Evolutionary conservation across 2,888 invertebrate genomes (phyloP).

Genomic region (Leucoma salicis): DNA sequence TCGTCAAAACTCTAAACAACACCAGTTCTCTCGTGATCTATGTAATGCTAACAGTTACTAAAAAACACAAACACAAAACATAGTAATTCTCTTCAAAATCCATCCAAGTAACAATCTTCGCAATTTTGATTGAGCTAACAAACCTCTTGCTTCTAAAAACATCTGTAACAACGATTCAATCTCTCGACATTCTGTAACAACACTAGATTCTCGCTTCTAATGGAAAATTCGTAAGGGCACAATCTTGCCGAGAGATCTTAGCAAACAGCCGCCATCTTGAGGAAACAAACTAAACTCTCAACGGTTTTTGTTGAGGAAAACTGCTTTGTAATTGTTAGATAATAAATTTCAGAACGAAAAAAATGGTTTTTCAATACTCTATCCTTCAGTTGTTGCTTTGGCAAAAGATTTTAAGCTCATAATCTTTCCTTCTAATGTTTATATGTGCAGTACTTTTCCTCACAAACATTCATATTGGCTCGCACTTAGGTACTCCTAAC

Average conservation of each 20-base stretch:
- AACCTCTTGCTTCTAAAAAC: conserved; percentile 51
- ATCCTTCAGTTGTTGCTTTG: too few species aligned
- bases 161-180: conserved; percentile 56
- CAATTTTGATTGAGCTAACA: conserved; percentile 59
- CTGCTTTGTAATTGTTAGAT: conserved; percentile 47
- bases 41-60: too few species aligned
- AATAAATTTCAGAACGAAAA: conserved; percentile 36
- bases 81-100: conserved; percentile 21
- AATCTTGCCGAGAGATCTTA: conserved; percentile 61
- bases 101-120: conserved; percentile 36
- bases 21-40: too few species aligned
- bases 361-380: conserved; percentile 25
- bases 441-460: too few species aligned
- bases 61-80: too few species aligned
- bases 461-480: too few species aligned
- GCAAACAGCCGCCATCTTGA: conserved; percentile 58
- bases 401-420: too few species aligned
- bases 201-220: conserved; percentile 49
- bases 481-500: too few species aligned
- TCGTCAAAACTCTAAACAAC: too few species aligned
- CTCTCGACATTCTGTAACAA: conserved; percentile 54
- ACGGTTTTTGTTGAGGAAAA: conserved; percentile 44
- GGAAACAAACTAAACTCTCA: conserved; percentile 46
- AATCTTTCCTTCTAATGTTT: too few species aligned
- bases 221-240: conserved; percentile 62